Base-by-base conservation (phyloP, 2,888 invertebrate genomes). In the Therioaphis trifolii region DNA sequence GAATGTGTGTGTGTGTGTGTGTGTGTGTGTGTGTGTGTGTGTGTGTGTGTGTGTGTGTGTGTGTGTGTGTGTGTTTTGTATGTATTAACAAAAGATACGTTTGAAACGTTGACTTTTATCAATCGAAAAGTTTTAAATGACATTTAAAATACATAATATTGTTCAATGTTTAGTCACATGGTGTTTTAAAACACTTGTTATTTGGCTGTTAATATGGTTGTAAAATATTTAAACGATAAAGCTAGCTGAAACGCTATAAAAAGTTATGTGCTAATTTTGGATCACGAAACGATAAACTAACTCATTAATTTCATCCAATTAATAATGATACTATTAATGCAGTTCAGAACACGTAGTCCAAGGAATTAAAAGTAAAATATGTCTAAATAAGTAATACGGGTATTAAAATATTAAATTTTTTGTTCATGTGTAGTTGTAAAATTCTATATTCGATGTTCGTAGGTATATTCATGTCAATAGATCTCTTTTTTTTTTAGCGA, bases 281-380 rank as follows among this genome's bases (percentile, higher is more conserved):
- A 49, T 5, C 9, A n/a, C 15, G 21, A 69, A 35, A 43, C 43
- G 24, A 43, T 69, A 69, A 69, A 69, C 15, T 18, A 69, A 69
- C 43, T 43, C 69, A 69, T 69, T 69, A 69, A 24, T 69, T 43
- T 1, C 43, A 24, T 69, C 24, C 69, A 69, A 69, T 69, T 69
- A 69, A 69, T 43, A 35, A 21, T 9, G 55, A 14, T 14, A 11
- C 43, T 27, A 69, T 43, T n/a, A 43, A 29, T 66, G 29, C 29
- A 66, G 29, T 69, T 69, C 21, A 12, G 24, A n/a, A 9, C 5
- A 43, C 43, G 43, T 40, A 15, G 21, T 21, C 35, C 46, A 24
- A 24, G 24, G 43, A 43, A 69, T 40, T 24, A 43, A 69, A 68
- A 68, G 40, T 68, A 24, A 15, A 43, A 43, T n/a, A 69, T 69